Percentiles rank a stretch among this genome's conserved stretches.
Evolutionary conservation across 2,888 invertebrate species (phyloP).

Genomic region (Heliconius hortense): DNA sequence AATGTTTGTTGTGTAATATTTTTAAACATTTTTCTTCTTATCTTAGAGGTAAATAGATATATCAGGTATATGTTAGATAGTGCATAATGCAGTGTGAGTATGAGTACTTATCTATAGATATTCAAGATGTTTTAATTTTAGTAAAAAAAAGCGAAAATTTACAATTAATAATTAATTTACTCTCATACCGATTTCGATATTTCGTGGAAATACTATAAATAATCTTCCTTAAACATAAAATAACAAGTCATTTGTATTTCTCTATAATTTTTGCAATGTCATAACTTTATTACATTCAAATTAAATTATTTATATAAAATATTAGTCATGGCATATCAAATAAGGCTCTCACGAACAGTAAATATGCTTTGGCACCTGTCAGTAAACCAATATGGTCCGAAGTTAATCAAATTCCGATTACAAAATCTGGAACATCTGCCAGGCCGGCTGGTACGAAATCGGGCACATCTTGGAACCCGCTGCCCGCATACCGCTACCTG

Average conservation of each 20-base stretch:
- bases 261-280: neutral
- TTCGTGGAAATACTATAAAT: neutral
- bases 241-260: neutral
- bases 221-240: slow-evolving; percentile 1
- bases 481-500: slow-evolving; percentile 77
- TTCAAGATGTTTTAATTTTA: neutral
- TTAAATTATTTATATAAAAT: neutral
- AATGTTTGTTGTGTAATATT: slow-evolving; percentile 20
- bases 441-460: slow-evolving; percentile 62
- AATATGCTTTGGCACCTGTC: slow-evolving; percentile 30
- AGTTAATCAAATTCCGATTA: slow-evolving; percentile 46
- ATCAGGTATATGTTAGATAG: no score
- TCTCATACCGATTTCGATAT: neutral
- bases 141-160: neutral
- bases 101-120: neutral
- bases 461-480: slow-evolving; percentile 65
- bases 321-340: neutral
- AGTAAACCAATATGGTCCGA: slow-evolving; percentile 28
- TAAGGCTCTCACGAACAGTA: neutral
- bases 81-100: no score
- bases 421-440: slow-evolving; percentile 60
- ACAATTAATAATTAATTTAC: neutral
- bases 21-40: slow-evolving; percentile 27
- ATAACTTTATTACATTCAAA: neutral
- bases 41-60: slow-evolving; percentile 15